Percentiles rank a stretch among this genome's conserved stretches.
Conservation (phyloP, 2,888 invertebrate species). For the Schrankia costaestrigalis region DNA sequence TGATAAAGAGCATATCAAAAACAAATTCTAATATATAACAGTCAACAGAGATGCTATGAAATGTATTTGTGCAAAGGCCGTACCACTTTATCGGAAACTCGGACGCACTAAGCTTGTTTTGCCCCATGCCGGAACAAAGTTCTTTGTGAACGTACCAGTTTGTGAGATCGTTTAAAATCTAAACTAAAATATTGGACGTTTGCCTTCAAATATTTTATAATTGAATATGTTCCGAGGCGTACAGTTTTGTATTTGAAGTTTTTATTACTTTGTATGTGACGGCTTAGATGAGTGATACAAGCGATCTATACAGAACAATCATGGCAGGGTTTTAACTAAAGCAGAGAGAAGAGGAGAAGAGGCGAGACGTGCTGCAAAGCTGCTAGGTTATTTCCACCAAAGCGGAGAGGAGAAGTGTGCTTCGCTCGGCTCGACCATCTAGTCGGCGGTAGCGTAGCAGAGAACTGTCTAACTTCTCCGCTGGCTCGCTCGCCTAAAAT, state of each 20-base stretch:
- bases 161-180: slow-evolving; percentile 16
- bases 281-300: too few relatives aligned
- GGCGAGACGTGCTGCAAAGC: too few relatives aligned
- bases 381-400: too few relatives aligned
- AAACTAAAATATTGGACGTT: slow-evolving; percentile 20
- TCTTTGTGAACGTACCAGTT: slow-evolving; percentile 17
- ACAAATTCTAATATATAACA: slow-evolving; percentile 3
- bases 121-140: slow-evolving; percentile 19
- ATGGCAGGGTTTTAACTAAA: too few relatives aligned
- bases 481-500: too few relatives aligned
- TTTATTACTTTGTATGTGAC: background rate
- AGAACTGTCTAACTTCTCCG: too few relatives aligned
- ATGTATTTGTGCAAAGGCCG: slow-evolving; percentile 8
- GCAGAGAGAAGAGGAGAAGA: too few relatives aligned
- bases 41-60: slow-evolving; percentile 2
- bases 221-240: slow-evolving; percentile 1
- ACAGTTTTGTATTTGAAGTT: too few relatives aligned
- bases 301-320: too few relatives aligned
- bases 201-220: slow-evolving; percentile 8
- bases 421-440: too few relatives aligned
- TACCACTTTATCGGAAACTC: slow-evolving; percentile 24
- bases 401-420: too few relatives aligned
- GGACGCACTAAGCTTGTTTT: slow-evolving; percentile 23
- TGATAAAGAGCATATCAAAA: slow-evolving; percentile 1
- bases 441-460: too few relatives aligned